Evolutionary conservation across 2,113 vertebrate species (phyloP).

Genomic region (Chlorocebus sabaeus): DNA sequence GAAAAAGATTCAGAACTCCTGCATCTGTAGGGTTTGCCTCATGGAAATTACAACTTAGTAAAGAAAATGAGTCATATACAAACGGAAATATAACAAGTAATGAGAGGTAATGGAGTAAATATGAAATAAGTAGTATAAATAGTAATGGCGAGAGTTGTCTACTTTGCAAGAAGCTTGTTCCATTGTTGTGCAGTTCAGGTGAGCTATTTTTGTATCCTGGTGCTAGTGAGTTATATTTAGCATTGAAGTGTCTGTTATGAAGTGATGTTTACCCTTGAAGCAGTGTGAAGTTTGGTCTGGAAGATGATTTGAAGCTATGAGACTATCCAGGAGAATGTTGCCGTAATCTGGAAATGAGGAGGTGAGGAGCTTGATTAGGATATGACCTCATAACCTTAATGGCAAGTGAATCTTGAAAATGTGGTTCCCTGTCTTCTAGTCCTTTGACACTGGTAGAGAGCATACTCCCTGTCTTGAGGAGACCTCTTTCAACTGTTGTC

Average conservation of each 20-base stretch:
- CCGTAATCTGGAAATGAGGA: neutral
- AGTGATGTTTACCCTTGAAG: neutral
- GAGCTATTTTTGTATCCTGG: neutral
- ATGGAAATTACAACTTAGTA: neutral
- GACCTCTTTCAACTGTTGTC: neutral
- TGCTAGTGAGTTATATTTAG: neutral
- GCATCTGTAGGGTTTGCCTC: neutral
- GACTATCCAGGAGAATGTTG: neutral
- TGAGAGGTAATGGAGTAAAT: neutral
- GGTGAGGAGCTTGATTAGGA: neutral
- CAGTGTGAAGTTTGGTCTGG: neutral
- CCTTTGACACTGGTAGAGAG: neutral
- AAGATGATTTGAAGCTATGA: neutral
- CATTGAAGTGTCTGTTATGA: neutral
- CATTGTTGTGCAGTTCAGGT: neutral
- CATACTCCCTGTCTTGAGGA: neutral
- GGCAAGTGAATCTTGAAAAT: neutral
- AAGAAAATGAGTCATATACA: conserved; percentile 41
- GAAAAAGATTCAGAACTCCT: neutral
- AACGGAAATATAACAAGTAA: neutral
- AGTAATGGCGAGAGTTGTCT: neutral
- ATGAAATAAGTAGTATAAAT: neutral
- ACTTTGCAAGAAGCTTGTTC: neutral
- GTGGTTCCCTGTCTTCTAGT: neutral
- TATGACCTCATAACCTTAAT: neutral